Evolutionary conservation across 2,797 vertebrate species (phyloP).

Genomic region (Muscicapa comitata): DNA sequence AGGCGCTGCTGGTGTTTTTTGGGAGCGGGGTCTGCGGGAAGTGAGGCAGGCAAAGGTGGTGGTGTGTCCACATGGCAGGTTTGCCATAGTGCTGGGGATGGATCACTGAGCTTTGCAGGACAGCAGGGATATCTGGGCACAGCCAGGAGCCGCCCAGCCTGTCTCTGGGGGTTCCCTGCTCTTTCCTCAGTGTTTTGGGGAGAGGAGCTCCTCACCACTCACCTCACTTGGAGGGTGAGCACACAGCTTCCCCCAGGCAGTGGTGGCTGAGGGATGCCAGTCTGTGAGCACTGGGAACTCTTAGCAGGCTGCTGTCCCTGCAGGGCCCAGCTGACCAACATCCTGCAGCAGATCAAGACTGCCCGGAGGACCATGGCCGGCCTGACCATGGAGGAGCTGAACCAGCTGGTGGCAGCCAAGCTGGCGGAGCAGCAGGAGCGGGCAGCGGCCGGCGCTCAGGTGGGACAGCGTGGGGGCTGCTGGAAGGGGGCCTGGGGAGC

Average conservation of each 20-base stretch:
- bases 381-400: constrained; percentile 88
- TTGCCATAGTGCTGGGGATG: background rate
- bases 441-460: constrained; percentile 62
- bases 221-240: rapidly evolving
- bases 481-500: background rate
- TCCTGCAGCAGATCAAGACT: constrained; percentile 92
- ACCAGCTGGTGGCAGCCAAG: constrained; percentile 80
- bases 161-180: background rate
- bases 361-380: constrained; percentile 89
- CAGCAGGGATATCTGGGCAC: background rate
- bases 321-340: constrained; percentile 83
- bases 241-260: rapidly evolving
- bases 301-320: background rate
- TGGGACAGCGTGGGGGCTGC: background rate
- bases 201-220: background rate
- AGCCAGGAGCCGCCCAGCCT: background rate
- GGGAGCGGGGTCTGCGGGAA: rapidly evolving
- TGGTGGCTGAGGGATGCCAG: background rate
- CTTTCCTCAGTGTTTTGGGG: background rate
- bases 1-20: background rate
- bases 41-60: background rate
- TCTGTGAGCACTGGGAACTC: background rate
- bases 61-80: background rate
- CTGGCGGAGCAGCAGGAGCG: constrained; percentile 76
- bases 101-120: background rate